Evolutionary conservation across 2,113 vertebrate genomes (phyloP).

Genomic region (Ovis aries): ARS-UI_Ramb_v3.0 NC_056063.1:24785001-24785500

Average conservation of each 20-base stretch:
- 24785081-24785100: neutral
- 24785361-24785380: neutral
- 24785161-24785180: neutral
- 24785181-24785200: neutral
- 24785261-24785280: neutral
- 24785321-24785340: neutral
- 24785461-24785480: neutral
- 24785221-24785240: neutral
- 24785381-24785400: neutral
- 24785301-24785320: neutral
- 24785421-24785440: neutral
- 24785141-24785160: neutral
- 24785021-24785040: slow-evolving; percentile 24
- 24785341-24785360: neutral
- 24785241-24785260: neutral
- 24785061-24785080: neutral
- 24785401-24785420: neutral
- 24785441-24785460: neutral
- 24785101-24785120: neutral
- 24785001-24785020: neutral
- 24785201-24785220: neutral
- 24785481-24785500: neutral
- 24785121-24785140: neutral
- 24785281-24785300: neutral
- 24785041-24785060: neutral